A percentile compares a stretch with the other conserved stretches of the same genome.
Conservation (phyloP, 2,113 vertebrate species). For the Lepisosteus oculatus region DNA sequence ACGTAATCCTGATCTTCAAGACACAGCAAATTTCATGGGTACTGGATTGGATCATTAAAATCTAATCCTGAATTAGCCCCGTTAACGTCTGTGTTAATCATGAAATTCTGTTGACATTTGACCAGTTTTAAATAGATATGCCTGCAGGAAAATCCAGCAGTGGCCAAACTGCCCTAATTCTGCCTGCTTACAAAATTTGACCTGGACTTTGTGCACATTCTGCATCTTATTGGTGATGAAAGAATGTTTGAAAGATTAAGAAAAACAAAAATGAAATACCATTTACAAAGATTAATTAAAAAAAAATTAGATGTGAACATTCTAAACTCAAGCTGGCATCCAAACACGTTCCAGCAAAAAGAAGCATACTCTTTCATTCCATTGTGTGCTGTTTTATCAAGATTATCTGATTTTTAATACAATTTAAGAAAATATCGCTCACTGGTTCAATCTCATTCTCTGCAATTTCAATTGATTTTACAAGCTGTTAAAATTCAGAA, state of each 20-base stretch:
- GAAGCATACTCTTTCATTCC: no score
- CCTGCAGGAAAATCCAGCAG: neutral
- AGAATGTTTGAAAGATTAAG: no score
- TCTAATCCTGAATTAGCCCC: neutral
- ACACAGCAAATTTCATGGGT: neutral
- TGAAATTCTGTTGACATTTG: neutral
- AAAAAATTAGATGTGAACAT: no score
- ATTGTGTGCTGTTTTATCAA: no score
- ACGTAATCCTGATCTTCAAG: neutral
- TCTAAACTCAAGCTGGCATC: no score
- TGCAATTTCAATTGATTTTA: constrained; percentile 42
- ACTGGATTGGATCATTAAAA: neutral
- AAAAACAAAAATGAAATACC: no score
- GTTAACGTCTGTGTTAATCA: neutral
- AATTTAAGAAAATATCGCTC: no score
- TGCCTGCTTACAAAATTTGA: neutral
- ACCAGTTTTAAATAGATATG: neutral
- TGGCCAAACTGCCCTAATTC: neutral
- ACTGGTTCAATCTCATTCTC: no score
- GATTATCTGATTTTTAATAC: no score
- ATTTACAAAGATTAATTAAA: no score
- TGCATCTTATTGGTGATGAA: no score
- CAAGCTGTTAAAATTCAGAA: constrained; percentile 49
- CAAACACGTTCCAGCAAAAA: no score
- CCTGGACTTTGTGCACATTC: neutral